Evolutionary conservation across 92 coral and sea anemone species (phyloP).

Genomic region (Phenganax marumi): DNA sequence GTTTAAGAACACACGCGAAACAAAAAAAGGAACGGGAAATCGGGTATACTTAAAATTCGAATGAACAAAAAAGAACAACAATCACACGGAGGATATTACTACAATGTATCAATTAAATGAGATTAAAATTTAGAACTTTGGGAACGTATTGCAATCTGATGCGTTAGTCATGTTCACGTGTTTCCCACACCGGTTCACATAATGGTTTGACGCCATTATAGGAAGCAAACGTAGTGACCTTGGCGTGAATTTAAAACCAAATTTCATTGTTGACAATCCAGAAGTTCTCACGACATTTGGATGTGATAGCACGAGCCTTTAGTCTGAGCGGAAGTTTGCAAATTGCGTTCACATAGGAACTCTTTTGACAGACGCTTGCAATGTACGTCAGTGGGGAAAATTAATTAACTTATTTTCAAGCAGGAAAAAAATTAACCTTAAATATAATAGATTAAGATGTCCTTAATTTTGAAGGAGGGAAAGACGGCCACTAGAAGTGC

Average conservation of each 20-base stretch:
- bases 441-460: not conserved
- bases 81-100: no score
- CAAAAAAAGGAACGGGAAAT: constrained; percentile 15
- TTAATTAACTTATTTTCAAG: not conserved
- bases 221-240: not conserved
- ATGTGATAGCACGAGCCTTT: not conserved
- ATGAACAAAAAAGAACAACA: not conserved
- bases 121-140: no score
- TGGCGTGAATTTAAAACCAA: not conserved
- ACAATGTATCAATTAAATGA: not conserved
- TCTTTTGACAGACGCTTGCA: not conserved
- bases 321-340: not conserved
- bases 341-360: not conserved
- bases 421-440: not conserved
- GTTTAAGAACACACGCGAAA: constrained; percentile 2
- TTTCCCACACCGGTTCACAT: no score
- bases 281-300: not conserved
- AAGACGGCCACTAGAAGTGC: not conserved
- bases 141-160: no score
- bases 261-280: not conserved
- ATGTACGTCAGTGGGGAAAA: not conserved
- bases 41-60: not conserved
- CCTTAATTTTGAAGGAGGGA: not conserved
- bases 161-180: no score
- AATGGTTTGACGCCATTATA: not conserved